Percentiles rank a stretch among this genome's conserved stretches.
phyloP scores from a whole-genome alignment of 92 coral and sea anemone species.

The Porites divaricata region DNA sequence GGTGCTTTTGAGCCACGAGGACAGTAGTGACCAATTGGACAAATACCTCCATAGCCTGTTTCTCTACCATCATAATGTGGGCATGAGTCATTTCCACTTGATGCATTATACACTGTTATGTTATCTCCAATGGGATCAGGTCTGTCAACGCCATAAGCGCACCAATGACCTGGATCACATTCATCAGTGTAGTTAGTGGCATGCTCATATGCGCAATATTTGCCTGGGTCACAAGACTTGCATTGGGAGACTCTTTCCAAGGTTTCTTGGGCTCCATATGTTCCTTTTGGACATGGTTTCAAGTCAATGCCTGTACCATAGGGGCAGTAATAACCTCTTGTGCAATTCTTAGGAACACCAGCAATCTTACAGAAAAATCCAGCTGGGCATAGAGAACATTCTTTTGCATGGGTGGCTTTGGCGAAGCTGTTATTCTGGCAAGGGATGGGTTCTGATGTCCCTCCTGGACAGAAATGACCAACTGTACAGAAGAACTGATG shows the following conservation, averaged over 20 bases:
- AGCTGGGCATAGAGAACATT: slow-evolving; percentile 95
- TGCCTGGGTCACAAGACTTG: slow-evolving; percentile 93
- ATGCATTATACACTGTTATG: slow-evolving; percentile 49
- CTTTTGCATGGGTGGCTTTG: slow-evolving; percentile 89
- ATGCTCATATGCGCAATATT: slow-evolving; percentile 86
- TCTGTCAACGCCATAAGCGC: slow-evolving; percentile 96
- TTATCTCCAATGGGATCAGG: slow-evolving; percentile 86
- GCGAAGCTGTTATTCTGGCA: slow-evolving; percentile 98
- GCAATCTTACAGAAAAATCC: slow-evolving; percentile 93
- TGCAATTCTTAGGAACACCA: slow-evolving; percentile 84
- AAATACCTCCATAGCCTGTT: slow-evolving; percentile 94
- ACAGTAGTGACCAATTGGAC: slow-evolving; percentile 88
- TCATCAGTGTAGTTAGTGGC: slow-evolving; percentile 71
- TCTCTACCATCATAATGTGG: slow-evolving; percentile 92
- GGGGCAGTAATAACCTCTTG: slow-evolving; percentile 91
- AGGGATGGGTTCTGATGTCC: slow-evolving; percentile 92
- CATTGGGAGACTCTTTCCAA: slow-evolving; percentile 81
- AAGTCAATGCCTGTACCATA: slow-evolving; percentile 96
- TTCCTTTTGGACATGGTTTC: slow-evolving; percentile 94
- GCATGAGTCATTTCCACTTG: slow-evolving; percentile 70
- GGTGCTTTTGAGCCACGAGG: slow-evolving; percentile 85
- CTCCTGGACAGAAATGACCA: slow-evolving; percentile 97
- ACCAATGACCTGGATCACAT: slow-evolving; percentile 94
- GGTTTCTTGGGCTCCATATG: slow-evolving; percentile 89
- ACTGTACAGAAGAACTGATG: slow-evolving; percentile 77